phyloP scores from a whole-genome alignment of 1,140 invertebrate species.

The Drosophila sproati region DNA sequence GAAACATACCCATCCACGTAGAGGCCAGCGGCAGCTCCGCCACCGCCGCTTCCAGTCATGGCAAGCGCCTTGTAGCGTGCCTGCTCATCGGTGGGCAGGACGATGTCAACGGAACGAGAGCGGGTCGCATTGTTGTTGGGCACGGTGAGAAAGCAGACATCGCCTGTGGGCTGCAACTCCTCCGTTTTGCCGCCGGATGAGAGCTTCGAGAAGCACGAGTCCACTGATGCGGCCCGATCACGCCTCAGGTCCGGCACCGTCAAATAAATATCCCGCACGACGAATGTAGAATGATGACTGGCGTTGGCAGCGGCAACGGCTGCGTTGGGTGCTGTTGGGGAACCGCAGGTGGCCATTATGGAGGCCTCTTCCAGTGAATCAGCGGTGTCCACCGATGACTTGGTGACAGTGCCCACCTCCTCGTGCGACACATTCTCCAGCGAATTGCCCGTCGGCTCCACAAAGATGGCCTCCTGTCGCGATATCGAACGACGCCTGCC shows the following conservation, averaged over 20 bases:
- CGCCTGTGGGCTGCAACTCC: slow-evolving; percentile 87
- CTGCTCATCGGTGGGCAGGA: slow-evolving; percentile 93
- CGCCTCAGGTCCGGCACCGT: slow-evolving; percentile 92
- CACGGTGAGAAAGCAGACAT: slow-evolving; percentile 87
- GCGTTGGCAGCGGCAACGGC: slow-evolving; percentile 7
- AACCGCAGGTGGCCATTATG: slow-evolving; percentile 75
- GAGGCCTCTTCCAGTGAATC: slow-evolving; percentile 85
- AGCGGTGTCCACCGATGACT: slow-evolving; percentile 84
- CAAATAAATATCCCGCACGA: slow-evolving; percentile 90
- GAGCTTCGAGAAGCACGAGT: slow-evolving; percentile 91
- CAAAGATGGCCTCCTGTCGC: slow-evolving; percentile 91
- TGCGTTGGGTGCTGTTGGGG: slow-evolving; percentile 53
- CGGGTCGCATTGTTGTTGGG: slow-evolving; percentile 89
- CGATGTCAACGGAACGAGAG: slow-evolving; percentile 96
- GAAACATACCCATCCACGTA: slow-evolving; percentile 75
- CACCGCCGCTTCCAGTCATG: slow-evolving; percentile 83
- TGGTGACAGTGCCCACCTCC: slow-evolving; percentile 85
- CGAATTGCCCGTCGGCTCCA: slow-evolving; percentile 88
- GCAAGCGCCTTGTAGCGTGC: slow-evolving; percentile 92
- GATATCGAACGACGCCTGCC: slow-evolving; percentile 88
- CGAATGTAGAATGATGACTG: slow-evolving; percentile 55
- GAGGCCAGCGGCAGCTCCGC: slow-evolving; percentile 36
- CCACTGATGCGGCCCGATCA: slow-evolving; percentile 93
- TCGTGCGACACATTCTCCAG: slow-evolving; percentile 87
- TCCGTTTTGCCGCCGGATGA: slow-evolving; percentile 88